Evolutionary conservation across 2,888 invertebrate species (phyloP).

Genomic region (Cheilosia impressa): DNA sequence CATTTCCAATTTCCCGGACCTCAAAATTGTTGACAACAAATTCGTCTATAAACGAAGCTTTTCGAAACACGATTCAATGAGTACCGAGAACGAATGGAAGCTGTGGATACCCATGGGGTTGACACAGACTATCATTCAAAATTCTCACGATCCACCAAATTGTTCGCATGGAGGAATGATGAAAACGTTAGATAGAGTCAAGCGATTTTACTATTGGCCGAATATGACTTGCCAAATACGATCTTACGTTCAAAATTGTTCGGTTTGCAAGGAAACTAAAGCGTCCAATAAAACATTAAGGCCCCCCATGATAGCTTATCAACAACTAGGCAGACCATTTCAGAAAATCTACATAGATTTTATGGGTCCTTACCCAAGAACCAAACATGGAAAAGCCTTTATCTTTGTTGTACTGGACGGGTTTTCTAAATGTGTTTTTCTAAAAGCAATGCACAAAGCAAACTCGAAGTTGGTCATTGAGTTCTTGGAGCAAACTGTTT

Average conservation of each 20-base stretch:
- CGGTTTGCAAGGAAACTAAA: background rate
- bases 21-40: background rate
- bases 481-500: background rate
- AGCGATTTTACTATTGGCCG: background rate
- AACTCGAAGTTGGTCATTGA: background rate
- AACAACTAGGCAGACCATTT: background rate
- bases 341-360: background rate
- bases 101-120: constrained; percentile 1
- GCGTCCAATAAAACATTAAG: background rate
- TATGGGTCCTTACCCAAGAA: background rate
- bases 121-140: background rate
- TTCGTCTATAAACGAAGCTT: background rate
- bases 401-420: background rate
- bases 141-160: background rate
- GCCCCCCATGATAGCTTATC: background rate
- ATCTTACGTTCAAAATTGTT: background rate
- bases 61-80: background rate
- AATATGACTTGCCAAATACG: background rate
- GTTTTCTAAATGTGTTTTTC: background rate
- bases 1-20: background rate
- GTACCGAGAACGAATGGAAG: constrained; percentile 1
- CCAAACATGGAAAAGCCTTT: too few species aligned
- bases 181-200: background rate
- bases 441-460: constrained; percentile 2
- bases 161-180: background rate